A percentile compares a stretch with the other conserved stretches of the same genome.
Conservation (phyloP, 2,113 vertebrate genomes). For the Pollachius pollachius region DNA sequence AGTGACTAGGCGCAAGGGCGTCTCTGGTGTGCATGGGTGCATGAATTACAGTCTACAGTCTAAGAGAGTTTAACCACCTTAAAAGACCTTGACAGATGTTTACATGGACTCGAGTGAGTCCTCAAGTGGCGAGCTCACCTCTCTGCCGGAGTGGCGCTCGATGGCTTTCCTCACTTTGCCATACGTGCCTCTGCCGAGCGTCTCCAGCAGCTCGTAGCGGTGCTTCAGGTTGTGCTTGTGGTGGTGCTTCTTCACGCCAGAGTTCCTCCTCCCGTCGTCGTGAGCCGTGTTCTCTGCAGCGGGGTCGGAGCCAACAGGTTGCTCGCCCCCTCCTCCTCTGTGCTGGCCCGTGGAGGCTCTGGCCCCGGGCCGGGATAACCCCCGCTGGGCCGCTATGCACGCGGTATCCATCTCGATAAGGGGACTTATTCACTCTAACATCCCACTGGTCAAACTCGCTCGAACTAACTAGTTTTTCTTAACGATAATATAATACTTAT, state of each 20-base stretch:
- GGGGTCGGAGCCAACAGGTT: slow-evolving; percentile 37
- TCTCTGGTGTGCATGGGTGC: neutral
- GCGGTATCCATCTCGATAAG: slow-evolving; percentile 67
- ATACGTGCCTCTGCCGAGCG: slow-evolving; percentile 94
- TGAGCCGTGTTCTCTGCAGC: slow-evolving; percentile 36
- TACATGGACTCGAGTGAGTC: slow-evolving; percentile 10
- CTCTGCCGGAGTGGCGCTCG: slow-evolving; percentile 92
- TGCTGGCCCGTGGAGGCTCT: slow-evolving; percentile 40
- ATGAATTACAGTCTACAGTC: neutral
- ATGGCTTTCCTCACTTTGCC: slow-evolving; percentile 97
- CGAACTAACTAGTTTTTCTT: slow-evolving; percentile 52
- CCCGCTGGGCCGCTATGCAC: slow-evolving; percentile 60
- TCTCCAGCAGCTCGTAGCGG: slow-evolving; percentile 97
- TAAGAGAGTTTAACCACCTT: neutral
- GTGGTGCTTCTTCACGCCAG: slow-evolving; percentile 92
- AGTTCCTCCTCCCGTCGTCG: slow-evolving; percentile 69
- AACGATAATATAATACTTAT: slow-evolving; percentile 71
- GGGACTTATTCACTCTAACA: slow-evolving; percentile 38
- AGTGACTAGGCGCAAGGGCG: neutral
- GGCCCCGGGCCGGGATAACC: slow-evolving; percentile 46
- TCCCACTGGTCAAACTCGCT: slow-evolving; percentile 57
- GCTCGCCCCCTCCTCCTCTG: slow-evolving; percentile 32
- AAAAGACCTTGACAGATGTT: slow-evolving; percentile 11
- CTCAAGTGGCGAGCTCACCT: slow-evolving; percentile 78
- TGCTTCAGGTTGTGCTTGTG: slow-evolving; percentile 99